Base-by-base conservation (phyloP, 2,888 invertebrate species). In the Cyclophora albipunctata region DNA sequence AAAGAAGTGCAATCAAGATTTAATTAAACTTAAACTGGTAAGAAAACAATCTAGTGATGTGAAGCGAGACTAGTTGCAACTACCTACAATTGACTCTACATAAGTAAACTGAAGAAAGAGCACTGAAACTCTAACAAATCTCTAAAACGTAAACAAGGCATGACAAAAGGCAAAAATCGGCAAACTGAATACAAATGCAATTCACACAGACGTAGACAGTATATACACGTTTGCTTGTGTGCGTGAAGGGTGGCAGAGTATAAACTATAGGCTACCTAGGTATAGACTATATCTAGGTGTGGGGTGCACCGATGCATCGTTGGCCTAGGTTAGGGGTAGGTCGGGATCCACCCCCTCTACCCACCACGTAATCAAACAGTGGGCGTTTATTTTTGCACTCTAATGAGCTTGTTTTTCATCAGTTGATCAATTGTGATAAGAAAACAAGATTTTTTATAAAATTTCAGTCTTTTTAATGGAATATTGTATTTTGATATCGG, bases 291-390 rank as follows among this genome's bases (percentile, higher is more conserved):
- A 60, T 73, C 78, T 82, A 81, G 82, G 69, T 67, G 71, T 75
- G 69, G 75, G 76, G 74, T 85, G 84, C 84, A 84, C 78, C 77
- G 75, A 59, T 84, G 85, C 85, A 84, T 62, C 63, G 83, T 86
- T 86, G 77, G 76, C 71, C 75, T 83, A 85, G 85, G 85, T 85
- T 77, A 73, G 77, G 78, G 81, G 75, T 76, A 77, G 72, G 67
- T 71, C 64, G 57, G 60, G 63, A 59, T 48, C 55, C 55, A 55
- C 58, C 60, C 60, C 51, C 49, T 58, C 50, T 66, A 64, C 64
- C 69, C 67, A 71, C 70, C 67, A 66, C 75, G 71, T 75, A 78
- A 81, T 83, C 76, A 81, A 78, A 76, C 68, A 69, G 66, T 66
- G 59, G 60, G 63, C 58, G 64, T 49, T 72, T 72, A 72, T 64